Evolutionary conservation across 2,113 vertebrate genomes (phyloP).

Genomic region (pig (Sus scrofa)): T2T-Sscrofa CM000814.6:83714001-83714500

Average conservation of each 20-base stretch:
- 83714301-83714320: neutral
- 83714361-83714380: neutral
- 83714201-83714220: neutral
- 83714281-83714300: neutral
- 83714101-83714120: neutral
- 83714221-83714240: neutral
- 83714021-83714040: slow-evolving; percentile 12
- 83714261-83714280: neutral
- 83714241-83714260: neutral
- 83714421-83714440: neutral
- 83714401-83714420: neutral
- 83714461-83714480: neutral
- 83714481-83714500: neutral
- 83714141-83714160: neutral
- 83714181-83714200: neutral
- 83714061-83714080: neutral
- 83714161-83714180: neutral
- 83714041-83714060: neutral
- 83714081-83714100: slow-evolving; percentile 38
- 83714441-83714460: neutral
- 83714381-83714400: neutral
- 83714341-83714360: neutral
- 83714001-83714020: neutral
- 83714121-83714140: neutral
- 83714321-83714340: neutral